Evolutionary conservation across 2,888 invertebrate species (phyloP).

Genomic region (Opisthograptis luteolata): DNA sequence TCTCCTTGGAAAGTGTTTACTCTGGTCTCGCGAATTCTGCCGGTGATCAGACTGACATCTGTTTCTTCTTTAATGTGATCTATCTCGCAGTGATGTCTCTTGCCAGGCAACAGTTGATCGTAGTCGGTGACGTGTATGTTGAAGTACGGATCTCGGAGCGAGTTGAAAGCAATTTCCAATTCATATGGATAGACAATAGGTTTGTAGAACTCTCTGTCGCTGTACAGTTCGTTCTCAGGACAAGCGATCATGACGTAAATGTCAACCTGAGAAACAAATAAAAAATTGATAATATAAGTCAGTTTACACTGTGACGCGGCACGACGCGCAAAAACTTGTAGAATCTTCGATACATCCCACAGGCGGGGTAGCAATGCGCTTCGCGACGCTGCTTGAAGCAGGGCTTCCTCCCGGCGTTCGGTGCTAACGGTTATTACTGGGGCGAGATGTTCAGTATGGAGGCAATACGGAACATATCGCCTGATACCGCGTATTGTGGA

Average conservation of each 20-base stretch:
- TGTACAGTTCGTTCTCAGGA: conserved; percentile 93
- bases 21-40: conserved; percentile 85
- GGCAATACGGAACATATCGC: no score
- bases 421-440: no score
- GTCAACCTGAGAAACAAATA: conserved; percentile 87
- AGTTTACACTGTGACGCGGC: no score
- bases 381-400: no score
- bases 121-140: conserved; percentile 89
- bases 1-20: conserved; percentile 60
- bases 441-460: no score
- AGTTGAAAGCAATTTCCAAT: conserved; percentile 92
- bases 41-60: conserved; percentile 91
- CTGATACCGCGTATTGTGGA: no score
- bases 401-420: no score
- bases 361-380: no score
- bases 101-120: conserved; percentile 88
- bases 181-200: conserved; percentile 97
- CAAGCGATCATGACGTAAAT: conserved; percentile 96
- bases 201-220: conserved; percentile 93
- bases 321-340: no score
- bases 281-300: no score
- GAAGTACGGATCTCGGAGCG: conserved; percentile 79
- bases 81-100: conserved; percentile 77
- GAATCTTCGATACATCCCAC: no score
- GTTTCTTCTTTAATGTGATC: conserved; percentile 64